A percentile compares a stretch with the other conserved stretches of the same genome.
Conservation (phyloP, 2,113 vertebrate species). For the Anarrhichthys ocellatus region DNA sequence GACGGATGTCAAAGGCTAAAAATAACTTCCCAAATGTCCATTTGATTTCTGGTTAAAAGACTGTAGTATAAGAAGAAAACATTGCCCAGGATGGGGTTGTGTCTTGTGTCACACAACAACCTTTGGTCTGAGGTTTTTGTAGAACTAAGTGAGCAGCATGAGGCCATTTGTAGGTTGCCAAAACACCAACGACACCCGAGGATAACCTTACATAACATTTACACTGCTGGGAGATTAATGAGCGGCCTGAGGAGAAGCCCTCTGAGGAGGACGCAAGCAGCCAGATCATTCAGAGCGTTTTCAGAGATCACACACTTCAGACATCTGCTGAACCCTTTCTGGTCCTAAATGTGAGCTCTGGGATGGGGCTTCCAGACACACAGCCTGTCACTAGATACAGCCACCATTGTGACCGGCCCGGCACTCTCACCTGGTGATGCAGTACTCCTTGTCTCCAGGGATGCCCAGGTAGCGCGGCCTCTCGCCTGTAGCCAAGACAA, state of each 20-base stretch:
- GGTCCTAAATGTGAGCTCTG: not conserved
- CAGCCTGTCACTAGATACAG: not conserved
- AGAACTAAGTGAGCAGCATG: not conserved
- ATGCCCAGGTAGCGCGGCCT: conserved; percentile 92
- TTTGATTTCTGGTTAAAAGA: not conserved
- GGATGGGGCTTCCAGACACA: not conserved
- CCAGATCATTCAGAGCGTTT: conserved; percentile 13
- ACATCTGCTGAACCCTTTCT: not conserved
- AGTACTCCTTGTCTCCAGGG: conserved; percentile 93
- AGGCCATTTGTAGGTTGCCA: not conserved
- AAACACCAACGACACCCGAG: conserved; percentile 18
- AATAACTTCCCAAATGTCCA: not conserved
- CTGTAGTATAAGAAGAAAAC: too few relatives aligned
- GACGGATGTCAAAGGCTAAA: not conserved
- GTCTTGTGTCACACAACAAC: too few relatives aligned
- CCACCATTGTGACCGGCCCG: too few relatives aligned
- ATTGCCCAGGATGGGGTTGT: too few relatives aligned
- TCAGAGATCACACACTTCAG: conserved; percentile 9
- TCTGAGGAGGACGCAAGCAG: not conserved
- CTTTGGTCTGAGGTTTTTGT: not conserved
- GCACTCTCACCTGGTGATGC: conserved; percentile 91
- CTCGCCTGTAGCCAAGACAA: conserved; percentile 94
- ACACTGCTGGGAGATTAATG: conserved; percentile 13
- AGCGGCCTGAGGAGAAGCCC: conserved; percentile 9
- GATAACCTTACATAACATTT: conserved; percentile 21